Base-by-base conservation (phyloP, 2,888 invertebrate species). In the Cephus sareptanus region DNA sequence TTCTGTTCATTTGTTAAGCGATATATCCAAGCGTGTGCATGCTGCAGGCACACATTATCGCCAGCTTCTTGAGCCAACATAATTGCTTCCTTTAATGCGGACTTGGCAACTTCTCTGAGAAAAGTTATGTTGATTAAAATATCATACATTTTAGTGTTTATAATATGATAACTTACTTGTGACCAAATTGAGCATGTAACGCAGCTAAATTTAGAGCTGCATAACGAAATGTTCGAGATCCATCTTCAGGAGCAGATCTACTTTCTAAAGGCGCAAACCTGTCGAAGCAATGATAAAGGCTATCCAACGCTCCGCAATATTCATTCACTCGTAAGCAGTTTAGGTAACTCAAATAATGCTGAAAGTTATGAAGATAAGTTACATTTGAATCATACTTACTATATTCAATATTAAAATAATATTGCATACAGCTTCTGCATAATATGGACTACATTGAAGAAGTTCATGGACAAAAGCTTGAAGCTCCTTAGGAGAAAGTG, bases 201-300 rank as follows among this genome's bases (percentile, higher is more conserved):
- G 97, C 96, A 0, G 98, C 97, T 82, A 98, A 93, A 90, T 98
- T 98, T n/a, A 98, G 93, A 31, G 97, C 97, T 11, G 98, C 97
- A 90, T 96, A 98, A 88, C 98, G 94, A 87, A 96, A 96, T 71
- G 95, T 95, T 88, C 95, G 94, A 71, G 92, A 92, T 85, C 92
- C 92, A 82, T 93, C 93, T 74, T 93, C 93, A 31, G 89, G 82
- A n/a, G 90, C 90, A 73, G 91, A 92, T 75, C 89, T 91, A 81
- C 87, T 90, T 86, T 93, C 93, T 68, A 90, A 87, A 76, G 93
- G 93, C 40, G 92, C 90, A 68, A 92, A 85, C 86, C 95, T 93
- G 90, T 97, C 96, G 91, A 97, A 96, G 91, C 96, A 97, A 90
- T 97, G 96, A 92, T 94, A 96, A 77, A 96, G 93, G 87, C 95